phyloP scores from a whole-genome alignment of 2,888 invertebrate species.

The Alloplasta piceator region DNA sequence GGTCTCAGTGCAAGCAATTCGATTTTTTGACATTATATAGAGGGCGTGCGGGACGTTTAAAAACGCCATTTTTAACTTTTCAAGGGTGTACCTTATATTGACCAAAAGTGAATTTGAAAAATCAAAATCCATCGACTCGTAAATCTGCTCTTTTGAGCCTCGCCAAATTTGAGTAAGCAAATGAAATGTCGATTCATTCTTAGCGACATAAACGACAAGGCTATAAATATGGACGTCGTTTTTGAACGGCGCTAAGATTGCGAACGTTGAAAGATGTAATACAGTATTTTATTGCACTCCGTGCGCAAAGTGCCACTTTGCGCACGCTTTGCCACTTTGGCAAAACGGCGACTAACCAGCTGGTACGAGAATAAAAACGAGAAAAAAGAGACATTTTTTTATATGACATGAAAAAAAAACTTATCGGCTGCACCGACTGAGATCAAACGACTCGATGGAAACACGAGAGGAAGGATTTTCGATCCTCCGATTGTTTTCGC shows the following conservation, averaged over 20 bases:
- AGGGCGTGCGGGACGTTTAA: too few relatives aligned
- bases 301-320: too few relatives aligned
- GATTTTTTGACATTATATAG: too few relatives aligned
- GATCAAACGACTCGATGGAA: slow-evolving; percentile 63
- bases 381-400: slow-evolving; percentile 33
- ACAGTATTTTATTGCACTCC: too few relatives aligned
- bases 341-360: slow-evolving; percentile 68
- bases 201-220: background rate
- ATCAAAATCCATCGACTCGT: too few relatives aligned
- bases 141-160: too few relatives aligned
- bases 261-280: slow-evolving; percentile 78
- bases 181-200: background rate
- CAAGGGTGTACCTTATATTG: too few relatives aligned
- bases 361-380: slow-evolving; percentile 62
- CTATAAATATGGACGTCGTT: too few relatives aligned
- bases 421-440: slow-evolving; percentile 45
- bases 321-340: slow-evolving; percentile 73
- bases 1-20: slow-evolving; percentile 6
- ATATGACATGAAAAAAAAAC: slow-evolving; percentile 46
- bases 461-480: slow-evolving; percentile 60
- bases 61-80: too few relatives aligned
- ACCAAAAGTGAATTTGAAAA: too few relatives aligned
- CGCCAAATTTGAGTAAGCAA: too few relatives aligned
- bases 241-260: slow-evolving; percentile 42
- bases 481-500: slow-evolving; percentile 60